Conservation (phyloP, 2,113 vertebrate genomes). For the Apaloderma vittatum region DNA sequence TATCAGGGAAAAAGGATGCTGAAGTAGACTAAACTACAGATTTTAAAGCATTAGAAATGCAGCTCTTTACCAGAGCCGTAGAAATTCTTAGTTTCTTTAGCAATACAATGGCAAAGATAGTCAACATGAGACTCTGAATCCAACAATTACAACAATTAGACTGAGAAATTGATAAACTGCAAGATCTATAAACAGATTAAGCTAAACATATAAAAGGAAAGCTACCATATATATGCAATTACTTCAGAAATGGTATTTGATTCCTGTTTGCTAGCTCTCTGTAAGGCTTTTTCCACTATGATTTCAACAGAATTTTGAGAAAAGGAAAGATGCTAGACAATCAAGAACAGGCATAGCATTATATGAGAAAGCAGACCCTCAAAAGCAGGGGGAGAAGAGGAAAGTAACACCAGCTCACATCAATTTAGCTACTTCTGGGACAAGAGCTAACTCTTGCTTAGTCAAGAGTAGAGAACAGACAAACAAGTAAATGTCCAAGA, state of each 20-base stretch:
- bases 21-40: neutral
- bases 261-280: neutral
- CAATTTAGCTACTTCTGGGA: neutral
- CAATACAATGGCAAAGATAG: neutral
- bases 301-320: neutral
- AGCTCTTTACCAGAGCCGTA: neutral
- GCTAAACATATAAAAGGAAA: constrained; percentile 5
- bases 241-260: neutral
- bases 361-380: neutral
- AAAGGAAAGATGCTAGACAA: neutral
- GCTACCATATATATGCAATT: neutral
- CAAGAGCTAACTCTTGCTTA: neutral
- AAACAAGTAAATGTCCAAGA: neutral
- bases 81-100: neutral
- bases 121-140: neutral
- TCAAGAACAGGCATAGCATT: accelerated
- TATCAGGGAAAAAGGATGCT: neutral
- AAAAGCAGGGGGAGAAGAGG: neutral
- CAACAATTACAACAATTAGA: neutral
- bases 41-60: neutral
- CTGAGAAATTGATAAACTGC: constrained; percentile 1
- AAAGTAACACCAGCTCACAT: neutral
- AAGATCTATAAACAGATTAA: constrained; percentile 18
- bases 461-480: neutral
- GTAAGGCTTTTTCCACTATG: neutral